Base-by-base conservation (phyloP, 2,797 vertebrate species). In the Merluccius polli region DNA sequence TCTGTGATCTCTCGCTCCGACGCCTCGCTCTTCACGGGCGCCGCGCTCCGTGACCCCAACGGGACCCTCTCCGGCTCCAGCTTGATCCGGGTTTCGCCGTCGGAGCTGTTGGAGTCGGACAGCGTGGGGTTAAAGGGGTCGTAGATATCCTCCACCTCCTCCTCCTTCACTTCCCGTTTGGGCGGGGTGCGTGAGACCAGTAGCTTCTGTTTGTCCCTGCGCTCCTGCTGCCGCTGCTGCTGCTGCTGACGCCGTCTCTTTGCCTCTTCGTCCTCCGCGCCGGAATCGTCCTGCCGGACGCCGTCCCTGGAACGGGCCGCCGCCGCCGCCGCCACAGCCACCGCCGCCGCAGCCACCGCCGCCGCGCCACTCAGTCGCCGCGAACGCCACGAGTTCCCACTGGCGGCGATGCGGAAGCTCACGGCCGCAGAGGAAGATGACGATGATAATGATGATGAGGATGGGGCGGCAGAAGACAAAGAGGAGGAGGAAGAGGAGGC, bases 71-170 rank as follows among this genome's bases (percentile, higher is more conserved):
- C 73, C 21, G 63, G 31, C 31, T 48, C 82, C 6, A 79, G 74
- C n/a, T n/a, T n/a, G 71, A 59, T 70, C 68, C 92, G 90, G 0
- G 69, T 73, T 78, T 92, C 92, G 4, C 80, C 91, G 44, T 90
- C 92, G 0, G 94, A 92, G n/a, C 93, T 94, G 77, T 93, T 93
- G 0, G 97, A 96, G 83, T 98, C 97, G 0, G 98, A 99, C 36
- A 95, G 92, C 0, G 98, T 99, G 71, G 98, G 98, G 79, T 99
- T 93, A 85, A 96, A 99, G 36, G 98, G 98, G 89, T 99, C 98
- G 2, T 99, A 99, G 32, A 97, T 95, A 76, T 95, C 95, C 38
- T 93, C 94, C 81, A 93, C 94, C 27, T 93, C 88, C 81, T 93
- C 88, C 80, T 93, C 88, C 76, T 95, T 93, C 0, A 93, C 83